These are phyloP conservation scores for Beris morrisii DNA, from an alignment of 2,888 invertebrate genomes.

Conservation along the genomic window DNA sequence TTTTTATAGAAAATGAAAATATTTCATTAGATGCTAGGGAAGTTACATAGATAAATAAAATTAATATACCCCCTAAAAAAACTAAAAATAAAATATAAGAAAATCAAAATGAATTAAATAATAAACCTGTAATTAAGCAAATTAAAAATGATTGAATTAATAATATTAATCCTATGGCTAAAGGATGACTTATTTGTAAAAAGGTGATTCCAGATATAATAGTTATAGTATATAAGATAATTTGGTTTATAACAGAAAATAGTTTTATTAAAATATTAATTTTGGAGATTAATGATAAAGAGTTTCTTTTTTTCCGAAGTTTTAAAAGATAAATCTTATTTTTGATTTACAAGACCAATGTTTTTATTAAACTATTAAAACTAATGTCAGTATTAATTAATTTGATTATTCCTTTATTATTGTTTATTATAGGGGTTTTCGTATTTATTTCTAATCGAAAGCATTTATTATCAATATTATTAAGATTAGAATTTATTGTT, in stretches of 20 bases:
- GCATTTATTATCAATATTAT: conserved; percentile 63
- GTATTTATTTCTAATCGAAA: conserved; percentile 62
- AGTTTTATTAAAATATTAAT: conserved; percentile 62
- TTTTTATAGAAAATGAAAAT: conserved; percentile 55
- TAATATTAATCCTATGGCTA: too few relatives aligned
- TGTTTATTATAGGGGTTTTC: conserved; percentile 59
- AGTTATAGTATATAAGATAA: too few relatives aligned
- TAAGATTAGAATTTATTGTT: conserved; percentile 65
- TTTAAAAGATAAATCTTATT: conserved; percentile 61
- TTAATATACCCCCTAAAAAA: conserved; percentile 67
- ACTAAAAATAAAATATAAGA: conserved; percentile 65
- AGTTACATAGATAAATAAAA: conserved; percentile 50
- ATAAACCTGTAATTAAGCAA: conserved; percentile 2
- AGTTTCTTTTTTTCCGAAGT: conserved; percentile 62
- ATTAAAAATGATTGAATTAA: too few relatives aligned
- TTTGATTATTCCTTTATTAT: conserved; percentile 53
- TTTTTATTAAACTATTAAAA: too few relatives aligned
- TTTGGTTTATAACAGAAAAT: too few relatives aligned
- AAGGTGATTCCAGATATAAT: too few relatives aligned
- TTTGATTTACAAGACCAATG: conserved; percentile 70
- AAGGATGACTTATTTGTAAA: too few relatives aligned
- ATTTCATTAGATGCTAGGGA: conserved; percentile 64
- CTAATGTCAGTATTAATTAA: too few relatives aligned
- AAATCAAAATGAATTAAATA: conserved; percentile 57
- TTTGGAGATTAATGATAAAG: conserved; percentile 69